Evolutionary conservation across 2,797 vertebrate species (phyloP).

Genomic region (Macrochelys suwanniensis): DNA sequence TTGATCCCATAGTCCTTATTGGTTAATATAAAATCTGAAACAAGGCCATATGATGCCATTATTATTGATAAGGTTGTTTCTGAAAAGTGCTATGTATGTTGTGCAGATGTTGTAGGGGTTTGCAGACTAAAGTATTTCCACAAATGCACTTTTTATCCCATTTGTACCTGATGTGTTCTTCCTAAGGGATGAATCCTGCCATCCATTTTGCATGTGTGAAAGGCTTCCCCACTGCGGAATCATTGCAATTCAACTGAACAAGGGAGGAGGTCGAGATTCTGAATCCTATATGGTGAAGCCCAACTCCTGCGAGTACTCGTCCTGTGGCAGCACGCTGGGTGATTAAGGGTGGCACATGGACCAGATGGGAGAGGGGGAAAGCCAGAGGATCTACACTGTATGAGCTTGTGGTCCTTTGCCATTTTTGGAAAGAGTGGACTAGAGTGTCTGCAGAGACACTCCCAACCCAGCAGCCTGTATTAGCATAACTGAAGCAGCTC

Average conservation of each 20-base stretch:
- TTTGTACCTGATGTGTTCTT: background rate
- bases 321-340: background rate
- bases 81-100: background rate
- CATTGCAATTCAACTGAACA: background rate
- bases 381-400: fast-evolving
- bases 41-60: background rate
- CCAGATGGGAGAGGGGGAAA: background rate
- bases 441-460: background rate
- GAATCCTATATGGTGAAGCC: background rate
- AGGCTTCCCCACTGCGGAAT: background rate
- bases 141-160: background rate
- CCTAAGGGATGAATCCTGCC: background rate
- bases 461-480: fast-evolving
- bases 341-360: background rate
- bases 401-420: background rate
- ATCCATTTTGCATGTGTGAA: background rate
- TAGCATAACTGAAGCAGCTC: background rate
- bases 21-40: background rate
- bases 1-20: background rate
- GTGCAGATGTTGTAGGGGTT: background rate
- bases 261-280: background rate
- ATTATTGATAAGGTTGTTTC: fast-evolving
- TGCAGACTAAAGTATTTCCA: background rate
- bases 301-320: background rate
- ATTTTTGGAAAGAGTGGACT: background rate